Percentiles rank a stretch among this genome's conserved stretches.
phyloP scores from a whole-genome alignment of 92 coral and sea anemone genomes.

The Montipora capitata region DNA sequence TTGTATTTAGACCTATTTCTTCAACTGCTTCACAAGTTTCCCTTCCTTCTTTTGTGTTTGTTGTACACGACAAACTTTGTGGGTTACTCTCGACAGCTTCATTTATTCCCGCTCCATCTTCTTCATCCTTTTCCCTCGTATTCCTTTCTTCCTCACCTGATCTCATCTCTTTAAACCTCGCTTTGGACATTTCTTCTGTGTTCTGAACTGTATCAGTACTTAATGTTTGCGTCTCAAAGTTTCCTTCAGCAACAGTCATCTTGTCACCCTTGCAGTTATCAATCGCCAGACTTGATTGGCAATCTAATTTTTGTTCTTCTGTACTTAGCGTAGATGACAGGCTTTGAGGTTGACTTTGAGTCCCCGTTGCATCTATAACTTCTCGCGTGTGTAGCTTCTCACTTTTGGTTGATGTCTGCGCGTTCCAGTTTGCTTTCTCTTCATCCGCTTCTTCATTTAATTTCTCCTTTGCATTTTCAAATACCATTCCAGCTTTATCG shows the following conservation, averaged over 20 bases:
- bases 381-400: neutral
- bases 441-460: neutral
- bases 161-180: neutral
- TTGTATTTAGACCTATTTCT: neutral
- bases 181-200: neutral
- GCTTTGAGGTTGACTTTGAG: slow-evolving; percentile 14
- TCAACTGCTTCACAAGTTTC: neutral
- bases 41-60: slow-evolving; percentile 6
- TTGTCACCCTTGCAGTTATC: neutral
- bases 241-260: neutral
- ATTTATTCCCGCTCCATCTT: neutral
- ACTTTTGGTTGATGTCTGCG: neutral
- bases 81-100: neutral
- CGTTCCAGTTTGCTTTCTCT: neutral
- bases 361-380: neutral
- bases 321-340: slow-evolving; percentile 1
- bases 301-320: neutral
- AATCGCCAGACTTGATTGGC: neutral
- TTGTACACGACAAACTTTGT: slow-evolving; percentile 10
- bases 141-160: neutral
- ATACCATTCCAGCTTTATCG: neutral
- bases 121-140: neutral
- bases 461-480: slow-evolving; percentile 11
- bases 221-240: neutral
- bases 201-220: neutral